Evolutionary conservation across 2,113 vertebrate genomes (phyloP).

Genomic region (Pelecanus crispus): DNA sequence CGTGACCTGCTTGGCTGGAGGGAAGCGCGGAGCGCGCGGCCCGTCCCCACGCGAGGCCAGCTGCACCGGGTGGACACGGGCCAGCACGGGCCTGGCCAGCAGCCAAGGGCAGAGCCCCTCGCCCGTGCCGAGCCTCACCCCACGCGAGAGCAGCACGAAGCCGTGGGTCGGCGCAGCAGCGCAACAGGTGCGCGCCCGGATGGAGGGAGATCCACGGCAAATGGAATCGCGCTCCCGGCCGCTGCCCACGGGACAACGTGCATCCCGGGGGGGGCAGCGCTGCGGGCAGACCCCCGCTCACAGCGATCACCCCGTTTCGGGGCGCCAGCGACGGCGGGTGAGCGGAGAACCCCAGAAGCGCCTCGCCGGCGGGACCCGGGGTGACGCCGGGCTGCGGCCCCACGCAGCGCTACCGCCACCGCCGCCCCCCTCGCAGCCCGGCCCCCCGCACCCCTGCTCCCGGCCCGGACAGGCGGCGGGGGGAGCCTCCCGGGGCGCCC

Average conservation of each 20-base stretch:
- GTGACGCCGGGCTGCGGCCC: neutral
- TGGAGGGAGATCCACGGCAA: fast-evolving
- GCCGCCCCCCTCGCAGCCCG: neutral
- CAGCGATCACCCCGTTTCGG: neutral
- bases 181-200: neutral
- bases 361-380: neutral
- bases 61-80: fast-evolving
- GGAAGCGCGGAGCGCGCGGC: neutral
- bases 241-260: no score
- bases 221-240: fast-evolving
- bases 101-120: neutral
- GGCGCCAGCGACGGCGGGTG: neutral
- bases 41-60: fast-evolving
- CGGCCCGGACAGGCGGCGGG: neutral
- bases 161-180: no score
- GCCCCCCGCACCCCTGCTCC: neutral
- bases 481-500: no score
- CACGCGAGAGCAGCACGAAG: fast-evolving
- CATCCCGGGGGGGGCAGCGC: fast-evolving
- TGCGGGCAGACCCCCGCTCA: neutral
- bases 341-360: neutral
- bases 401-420: neutral
- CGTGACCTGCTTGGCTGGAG: neutral
- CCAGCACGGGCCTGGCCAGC: neutral
- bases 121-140: no score